Evolutionary conservation across 2,113 vertebrate genomes (phyloP).

Genomic region (Grallaria varia): DNA sequence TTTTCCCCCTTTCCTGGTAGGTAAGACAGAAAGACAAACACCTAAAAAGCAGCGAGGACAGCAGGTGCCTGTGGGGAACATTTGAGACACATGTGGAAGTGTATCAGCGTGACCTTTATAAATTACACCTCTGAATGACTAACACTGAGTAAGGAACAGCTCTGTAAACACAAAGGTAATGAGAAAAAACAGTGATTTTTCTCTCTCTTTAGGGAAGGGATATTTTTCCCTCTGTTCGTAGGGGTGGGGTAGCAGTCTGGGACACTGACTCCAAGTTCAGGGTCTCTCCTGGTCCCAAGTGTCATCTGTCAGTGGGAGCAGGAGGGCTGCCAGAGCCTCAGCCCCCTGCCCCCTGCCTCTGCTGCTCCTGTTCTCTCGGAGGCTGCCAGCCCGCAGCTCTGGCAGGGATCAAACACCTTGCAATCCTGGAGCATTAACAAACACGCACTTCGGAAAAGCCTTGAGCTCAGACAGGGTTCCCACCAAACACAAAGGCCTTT

Average conservation of each 20-base stretch:
- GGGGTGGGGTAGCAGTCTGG: background rate
- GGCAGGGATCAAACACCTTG: background rate
- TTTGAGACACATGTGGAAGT: background rate
- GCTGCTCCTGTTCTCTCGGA: background rate
- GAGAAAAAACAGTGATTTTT: slow-evolving; percentile 35
- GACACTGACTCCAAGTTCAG: background rate
- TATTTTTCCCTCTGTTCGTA: slow-evolving; percentile 23
- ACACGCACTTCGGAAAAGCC: slow-evolving; percentile 16
- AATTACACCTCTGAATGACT: slow-evolving; percentile 13
- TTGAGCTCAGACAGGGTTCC: slow-evolving; percentile 7
- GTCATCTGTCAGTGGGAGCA: slow-evolving; percentile 30
- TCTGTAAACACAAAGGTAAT: slow-evolving; percentile 49
- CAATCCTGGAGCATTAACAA: background rate
- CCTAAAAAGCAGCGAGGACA: background rate
- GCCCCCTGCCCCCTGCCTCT: background rate
- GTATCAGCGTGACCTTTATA: background rate
- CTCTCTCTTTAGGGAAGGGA: slow-evolving; percentile 1
- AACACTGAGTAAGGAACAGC: slow-evolving; percentile 44
- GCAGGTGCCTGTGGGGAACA: background rate
- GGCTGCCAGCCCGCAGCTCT: background rate
- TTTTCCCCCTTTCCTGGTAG: background rate
- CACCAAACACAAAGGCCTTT: slow-evolving; percentile 58
- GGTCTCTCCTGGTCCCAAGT: slow-evolving; percentile 7
- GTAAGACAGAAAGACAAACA: background rate
- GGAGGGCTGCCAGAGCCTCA: background rate